phyloP scores from a whole-genome alignment of 2,888 invertebrate genomes.

The Apamea sordens region DNA sequence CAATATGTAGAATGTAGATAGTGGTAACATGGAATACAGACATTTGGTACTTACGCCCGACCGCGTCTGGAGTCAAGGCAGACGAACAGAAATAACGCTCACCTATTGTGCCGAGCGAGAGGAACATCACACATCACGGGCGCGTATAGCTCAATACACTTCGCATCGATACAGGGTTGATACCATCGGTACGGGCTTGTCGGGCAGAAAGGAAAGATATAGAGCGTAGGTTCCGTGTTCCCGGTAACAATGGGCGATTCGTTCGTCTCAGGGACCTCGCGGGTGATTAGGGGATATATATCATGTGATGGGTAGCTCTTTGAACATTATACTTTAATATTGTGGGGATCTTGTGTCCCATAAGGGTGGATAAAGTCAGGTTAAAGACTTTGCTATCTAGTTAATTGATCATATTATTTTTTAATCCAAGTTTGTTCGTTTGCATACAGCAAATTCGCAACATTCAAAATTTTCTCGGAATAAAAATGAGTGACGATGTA shows the following conservation, averaged over 20 bases:
- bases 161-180: slow-evolving; percentile 58
- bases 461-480: slow-evolving; percentile 1
- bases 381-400: neutral
- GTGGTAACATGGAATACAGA: slow-evolving; percentile 60
- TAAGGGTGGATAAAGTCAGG: neutral
- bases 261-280: slow-evolving; percentile 29
- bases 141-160: slow-evolving; percentile 69
- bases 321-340: slow-evolving; percentile 31
- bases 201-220: slow-evolving; percentile 44
- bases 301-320: slow-evolving; percentile 27
- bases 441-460: neutral
- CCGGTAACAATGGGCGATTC: slow-evolving; percentile 48
- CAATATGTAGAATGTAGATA: slow-evolving; percentile 66
- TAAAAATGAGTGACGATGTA: slow-evolving; percentile 37
- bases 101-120: slow-evolving; percentile 84
- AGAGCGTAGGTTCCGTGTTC: slow-evolving; percentile 48
- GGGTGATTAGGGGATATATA: slow-evolving; percentile 47
- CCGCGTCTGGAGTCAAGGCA: slow-evolving; percentile 77
- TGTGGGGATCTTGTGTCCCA: slow-evolving; percentile 14
- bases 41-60: slow-evolving; percentile 50
- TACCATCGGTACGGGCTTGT: slow-evolving; percentile 42
- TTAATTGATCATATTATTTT: neutral
- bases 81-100: slow-evolving; percentile 85
- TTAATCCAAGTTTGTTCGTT: neutral
- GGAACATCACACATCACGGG: slow-evolving; percentile 76